Evolutionary conservation across 1,140 invertebrate genomes (phyloP).

Genomic region (Trinorchestia longiramus): DNA sequence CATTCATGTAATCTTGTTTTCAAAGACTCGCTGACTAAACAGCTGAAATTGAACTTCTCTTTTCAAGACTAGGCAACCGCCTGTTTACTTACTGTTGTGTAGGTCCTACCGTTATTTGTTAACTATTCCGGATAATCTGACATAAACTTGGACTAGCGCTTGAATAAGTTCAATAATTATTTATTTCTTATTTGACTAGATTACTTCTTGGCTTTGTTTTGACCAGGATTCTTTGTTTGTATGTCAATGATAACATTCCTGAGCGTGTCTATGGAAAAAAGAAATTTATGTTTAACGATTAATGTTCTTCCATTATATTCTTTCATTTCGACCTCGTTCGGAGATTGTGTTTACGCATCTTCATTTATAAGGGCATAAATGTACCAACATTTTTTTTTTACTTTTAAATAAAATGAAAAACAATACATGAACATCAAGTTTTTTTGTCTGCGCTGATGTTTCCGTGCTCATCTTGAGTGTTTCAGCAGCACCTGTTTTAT

Average conservation of each 20-base stretch:
- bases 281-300: not conserved
- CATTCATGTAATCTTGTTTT: too few species aligned
- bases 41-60: too few species aligned
- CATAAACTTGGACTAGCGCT: not conserved
- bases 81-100: not conserved
- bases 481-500: not conserved
- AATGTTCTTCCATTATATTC: not conserved
- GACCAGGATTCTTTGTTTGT: not conserved
- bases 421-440: not conserved
- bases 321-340: not conserved
- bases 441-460: not conserved
- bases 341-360: not conserved
- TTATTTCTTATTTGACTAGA: not conserved
- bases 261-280: not conserved
- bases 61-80: too few species aligned
- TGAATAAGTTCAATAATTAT: not conserved
- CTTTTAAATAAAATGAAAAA: not conserved
- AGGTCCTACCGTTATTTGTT: not conserved
- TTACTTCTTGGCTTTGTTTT: not conserved
- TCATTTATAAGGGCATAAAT: conserved; percentile 1
- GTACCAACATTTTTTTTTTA: not conserved
- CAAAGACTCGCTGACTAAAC: too few species aligned
- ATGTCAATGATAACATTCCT: not conserved
- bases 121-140: not conserved
- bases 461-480: not conserved